Percentiles rank a stretch among this genome's conserved stretches.
These are phyloP conservation scores for Matsumurasca onukii DNA, from an alignment of 1,140 invertebrate species.

Conservation along the genomic window DNA sequence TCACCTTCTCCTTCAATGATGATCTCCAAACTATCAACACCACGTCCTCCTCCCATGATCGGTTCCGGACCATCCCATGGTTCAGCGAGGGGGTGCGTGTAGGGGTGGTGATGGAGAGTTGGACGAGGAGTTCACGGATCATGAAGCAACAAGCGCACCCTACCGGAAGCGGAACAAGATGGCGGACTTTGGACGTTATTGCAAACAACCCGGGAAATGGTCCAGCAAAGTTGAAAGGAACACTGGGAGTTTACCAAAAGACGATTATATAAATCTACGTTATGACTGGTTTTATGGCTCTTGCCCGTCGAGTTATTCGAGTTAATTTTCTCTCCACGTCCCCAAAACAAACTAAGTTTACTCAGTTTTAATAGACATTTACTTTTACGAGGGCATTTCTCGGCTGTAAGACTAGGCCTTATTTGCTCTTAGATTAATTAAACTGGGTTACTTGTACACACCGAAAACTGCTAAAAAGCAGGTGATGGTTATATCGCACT, in stretches of 20 bases:
- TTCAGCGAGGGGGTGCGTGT: background rate
- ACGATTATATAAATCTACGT: slow-evolving; percentile 16
- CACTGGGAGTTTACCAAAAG: slow-evolving; percentile 24
- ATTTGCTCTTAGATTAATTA: too few relatives aligned
- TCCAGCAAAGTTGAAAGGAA: too few relatives aligned
- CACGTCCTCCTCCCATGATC: background rate
- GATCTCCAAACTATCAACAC: too few relatives aligned
- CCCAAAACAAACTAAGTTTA: background rate
- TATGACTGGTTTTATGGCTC: background rate
- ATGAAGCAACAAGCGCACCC: slow-evolving; percentile 24
- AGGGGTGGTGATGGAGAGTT: background rate
- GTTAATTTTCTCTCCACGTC: background rate
- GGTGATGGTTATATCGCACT: too few relatives aligned
- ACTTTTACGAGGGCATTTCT: too few relatives aligned
- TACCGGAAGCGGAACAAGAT: slow-evolving; percentile 24
- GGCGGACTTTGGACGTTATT: slow-evolving; percentile 18
- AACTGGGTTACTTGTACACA: too few relatives aligned
- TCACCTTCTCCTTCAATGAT: too few relatives aligned
- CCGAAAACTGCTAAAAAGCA: too few relatives aligned
- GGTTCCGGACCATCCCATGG: background rate
- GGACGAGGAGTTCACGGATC: slow-evolving; percentile 15
- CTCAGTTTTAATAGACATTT: background rate
- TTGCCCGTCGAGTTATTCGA: background rate
- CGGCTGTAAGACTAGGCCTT: too few relatives aligned
- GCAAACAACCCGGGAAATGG: slow-evolving; percentile 13